A percentile compares a stretch with the other conserved stretches of the same genome.
phyloP scores from a whole-genome alignment of 92 coral and sea anemone genomes.

The Palythoa grandiflora region DNA sequence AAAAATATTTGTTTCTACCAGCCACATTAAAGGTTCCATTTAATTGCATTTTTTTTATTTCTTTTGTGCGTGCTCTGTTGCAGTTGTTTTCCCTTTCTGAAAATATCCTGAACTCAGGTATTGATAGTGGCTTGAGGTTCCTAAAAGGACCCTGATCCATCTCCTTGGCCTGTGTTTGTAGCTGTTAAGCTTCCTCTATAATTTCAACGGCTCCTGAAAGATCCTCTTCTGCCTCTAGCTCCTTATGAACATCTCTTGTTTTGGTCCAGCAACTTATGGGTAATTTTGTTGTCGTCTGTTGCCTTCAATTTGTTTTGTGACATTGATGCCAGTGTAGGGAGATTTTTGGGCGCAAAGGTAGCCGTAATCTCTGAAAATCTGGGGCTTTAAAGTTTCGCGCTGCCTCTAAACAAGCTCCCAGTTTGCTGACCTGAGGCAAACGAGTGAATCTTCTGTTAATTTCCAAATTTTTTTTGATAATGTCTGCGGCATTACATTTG shows the following conservation, averaged over 20 bases:
- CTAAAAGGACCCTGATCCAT: conserved; percentile 47
- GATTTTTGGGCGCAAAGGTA: conserved; percentile 41
- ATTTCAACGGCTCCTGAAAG: neutral
- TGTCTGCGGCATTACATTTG: neutral
- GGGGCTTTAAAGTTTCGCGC: conserved; percentile 39
- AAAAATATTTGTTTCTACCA: neutral
- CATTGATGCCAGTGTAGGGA: conserved; percentile 25
- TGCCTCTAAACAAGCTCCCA: conserved; percentile 52
- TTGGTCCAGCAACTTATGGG: conserved; percentile 34
- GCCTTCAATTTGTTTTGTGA: conserved; percentile 40
- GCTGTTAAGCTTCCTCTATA: conserved; percentile 2
- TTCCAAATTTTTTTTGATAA: neutral
- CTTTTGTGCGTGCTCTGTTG: neutral
- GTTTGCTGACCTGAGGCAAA: conserved; percentile 55
- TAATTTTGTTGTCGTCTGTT: conserved; percentile 41
- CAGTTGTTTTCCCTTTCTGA: too few species aligned
- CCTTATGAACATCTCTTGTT: neutral
- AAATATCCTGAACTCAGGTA: too few species aligned
- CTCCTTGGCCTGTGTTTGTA: neutral
- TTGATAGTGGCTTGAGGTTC: conserved; percentile 27
- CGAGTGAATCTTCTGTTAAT: conserved; percentile 46
- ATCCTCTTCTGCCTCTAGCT: neutral
- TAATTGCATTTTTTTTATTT: neutral
- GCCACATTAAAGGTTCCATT: neutral
- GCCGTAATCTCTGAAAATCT: conserved; percentile 30